Conservation (phyloP, 2,797 vertebrate genomes). For the Sarcophilus harrisii region DNA sequence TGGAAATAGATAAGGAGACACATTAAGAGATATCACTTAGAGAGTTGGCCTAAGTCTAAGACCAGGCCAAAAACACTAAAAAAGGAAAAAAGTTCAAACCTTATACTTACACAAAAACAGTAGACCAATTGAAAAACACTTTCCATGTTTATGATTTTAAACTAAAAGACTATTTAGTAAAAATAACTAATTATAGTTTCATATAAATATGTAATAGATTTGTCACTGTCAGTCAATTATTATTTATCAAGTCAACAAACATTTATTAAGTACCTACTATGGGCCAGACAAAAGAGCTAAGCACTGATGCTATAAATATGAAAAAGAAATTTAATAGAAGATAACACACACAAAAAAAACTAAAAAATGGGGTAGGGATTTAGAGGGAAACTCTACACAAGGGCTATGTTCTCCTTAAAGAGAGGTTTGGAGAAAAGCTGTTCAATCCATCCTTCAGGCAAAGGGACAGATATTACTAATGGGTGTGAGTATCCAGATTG, state of each 20-base stretch:
- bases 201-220: background rate
- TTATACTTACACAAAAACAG: background rate
- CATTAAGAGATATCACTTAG: background rate
- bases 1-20: background rate
- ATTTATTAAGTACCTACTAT: background rate
- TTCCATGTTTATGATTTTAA: background rate
- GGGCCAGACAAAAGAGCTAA: background rate
- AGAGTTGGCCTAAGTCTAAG: background rate
- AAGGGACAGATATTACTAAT: background rate
- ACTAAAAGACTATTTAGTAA: background rate
- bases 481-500: background rate
- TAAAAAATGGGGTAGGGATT: background rate
- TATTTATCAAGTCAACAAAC: background rate
- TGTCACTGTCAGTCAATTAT: background rate
- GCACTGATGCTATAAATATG: background rate
- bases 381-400: background rate
- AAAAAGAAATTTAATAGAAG: background rate
- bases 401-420: background rate
- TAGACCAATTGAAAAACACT: background rate
- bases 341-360: background rate
- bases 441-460: background rate
- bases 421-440: background rate
- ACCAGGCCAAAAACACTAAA: background rate
- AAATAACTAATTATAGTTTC: background rate
- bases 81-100: background rate